Evolutionary conservation across 1,140 invertebrate species (phyloP).

Genomic region (Bombus confusus): DNA sequence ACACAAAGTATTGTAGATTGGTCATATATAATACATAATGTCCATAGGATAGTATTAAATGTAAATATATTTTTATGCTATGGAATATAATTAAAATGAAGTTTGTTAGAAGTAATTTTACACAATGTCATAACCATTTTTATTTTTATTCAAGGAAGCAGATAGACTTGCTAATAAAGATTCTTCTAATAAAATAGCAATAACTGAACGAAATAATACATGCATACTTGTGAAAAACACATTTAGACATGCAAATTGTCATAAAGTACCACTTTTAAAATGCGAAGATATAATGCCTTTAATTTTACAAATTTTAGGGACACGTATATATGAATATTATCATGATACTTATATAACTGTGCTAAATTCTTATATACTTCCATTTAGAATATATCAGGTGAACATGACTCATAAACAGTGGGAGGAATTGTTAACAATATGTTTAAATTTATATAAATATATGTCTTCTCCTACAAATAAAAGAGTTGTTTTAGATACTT

Average conservation of each 20-base stretch:
- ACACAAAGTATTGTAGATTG: constrained; percentile 48
- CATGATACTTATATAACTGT: constrained; percentile 69
- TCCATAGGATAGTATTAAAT: constrained; percentile 64
- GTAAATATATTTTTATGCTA: constrained; percentile 56
- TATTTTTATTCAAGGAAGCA: constrained; percentile 61
- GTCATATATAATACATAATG: constrained; percentile 57
- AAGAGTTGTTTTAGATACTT: constrained; percentile 52
- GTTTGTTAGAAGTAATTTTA: neutral
- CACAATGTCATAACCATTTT: neutral
- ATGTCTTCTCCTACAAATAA: constrained; percentile 51
- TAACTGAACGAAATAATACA: constrained; percentile 36
- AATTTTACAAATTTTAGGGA: constrained; percentile 65
- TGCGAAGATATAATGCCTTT: constrained; percentile 57
- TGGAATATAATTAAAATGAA: neutral
- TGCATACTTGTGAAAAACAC: constrained; percentile 53
- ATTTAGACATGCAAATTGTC: constrained; percentile 54
- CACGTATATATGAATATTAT: constrained; percentile 57
- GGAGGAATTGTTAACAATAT: constrained; percentile 68
- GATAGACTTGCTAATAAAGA: constrained; percentile 54
- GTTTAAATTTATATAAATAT: constrained; percentile 60
- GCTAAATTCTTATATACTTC: constrained; percentile 65
- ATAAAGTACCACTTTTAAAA: constrained; percentile 53
- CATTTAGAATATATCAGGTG: constrained; percentile 63
- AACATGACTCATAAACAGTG: constrained; percentile 65
- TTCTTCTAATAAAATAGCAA: constrained; percentile 26